phyloP scores from a whole-genome alignment of 1,140 invertebrate genomes.

The Diachasma alloeum region DNA sequence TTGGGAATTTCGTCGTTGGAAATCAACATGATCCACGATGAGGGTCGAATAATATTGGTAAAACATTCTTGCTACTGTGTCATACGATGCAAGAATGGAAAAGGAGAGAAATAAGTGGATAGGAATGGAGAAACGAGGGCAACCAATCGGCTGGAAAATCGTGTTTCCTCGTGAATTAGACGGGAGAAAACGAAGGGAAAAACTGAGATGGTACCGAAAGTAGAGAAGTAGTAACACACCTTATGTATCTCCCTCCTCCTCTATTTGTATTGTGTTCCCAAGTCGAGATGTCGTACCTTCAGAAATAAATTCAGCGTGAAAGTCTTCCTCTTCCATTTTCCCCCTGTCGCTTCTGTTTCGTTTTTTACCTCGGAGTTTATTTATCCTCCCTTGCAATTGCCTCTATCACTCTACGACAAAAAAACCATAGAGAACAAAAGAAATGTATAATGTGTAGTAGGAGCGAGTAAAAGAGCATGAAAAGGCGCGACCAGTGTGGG shows the following conservation, averaged over 20 bases:
- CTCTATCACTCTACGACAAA: background rate
- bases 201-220: slow-evolving; percentile 27
- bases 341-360: background rate
- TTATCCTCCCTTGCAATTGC: background rate
- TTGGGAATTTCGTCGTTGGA: background rate
- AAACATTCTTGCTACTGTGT: background rate
- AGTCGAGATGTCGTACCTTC: slow-evolving; percentile 19
- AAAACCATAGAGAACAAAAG: background rate
- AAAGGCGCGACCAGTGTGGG: background rate
- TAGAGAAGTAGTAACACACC: slow-evolving; percentile 13
- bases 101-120: background rate
- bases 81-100: slow-evolving; percentile 18
- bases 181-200: slow-evolving; percentile 32
- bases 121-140: background rate
- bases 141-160: slow-evolving; percentile 49
- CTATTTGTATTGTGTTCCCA: slow-evolving; percentile 3
- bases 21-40: background rate
- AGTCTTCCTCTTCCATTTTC: slow-evolving; percentile 12
- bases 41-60: slow-evolving; percentile 10
- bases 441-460: background rate
- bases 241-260: background rate
- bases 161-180: slow-evolving; percentile 48
- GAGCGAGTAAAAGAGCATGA: background rate
- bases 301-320: slow-evolving; percentile 33
- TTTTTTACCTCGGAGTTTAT: background rate